Evolutionary conservation across 2,797 vertebrate species (phyloP), one percentile per base, ranked within the genome.

Genomic region (Pseudomugil gertrudae): DNA sequence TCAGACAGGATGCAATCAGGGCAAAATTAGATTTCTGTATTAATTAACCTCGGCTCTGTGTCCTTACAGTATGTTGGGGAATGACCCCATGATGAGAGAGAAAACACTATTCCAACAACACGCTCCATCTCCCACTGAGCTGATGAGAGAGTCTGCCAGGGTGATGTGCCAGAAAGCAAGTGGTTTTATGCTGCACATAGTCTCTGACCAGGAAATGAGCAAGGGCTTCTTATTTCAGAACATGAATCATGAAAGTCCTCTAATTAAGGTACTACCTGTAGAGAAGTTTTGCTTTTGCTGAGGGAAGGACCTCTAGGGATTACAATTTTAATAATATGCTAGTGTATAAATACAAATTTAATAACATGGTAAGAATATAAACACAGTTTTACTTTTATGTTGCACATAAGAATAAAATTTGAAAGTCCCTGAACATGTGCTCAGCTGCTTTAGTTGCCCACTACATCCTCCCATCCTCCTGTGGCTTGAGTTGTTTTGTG

Each of bases 401-500:
- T 40, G 38, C 64, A 67, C 59, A 69, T 50, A 76, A 63, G 54
- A 66, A 68, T 53, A 76, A 83, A 79, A 85, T 71, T 67, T 57
- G 73, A 66, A 89, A 84, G 87, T 87, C 80, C 79, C 81, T 54
- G 33, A 78, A 71, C 82, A 79, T 36, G 50, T 57, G 74, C 32
- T 57, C 57, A 64, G 60, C 77, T 78, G 79, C 79, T 89, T 87
- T 67, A 74, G 73, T 68, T 69, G 66, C 80, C 68, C 63, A 63
- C 60, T 83, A 80, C 81, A 69, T 79, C 78, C 85, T 76, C 29
- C 64, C 19, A 1, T 78, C 86, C 91, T 93, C 91, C 62, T 72
- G 91, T 93, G 92, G 87, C 88, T 88, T 93, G 92, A 90, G 84
- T 90, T 91, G 90, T 90, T 89, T 92, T 85, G 81, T 68, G 76